Conservation (phyloP, 2,113 vertebrate genomes). For the Carlito syrichta region DNA sequence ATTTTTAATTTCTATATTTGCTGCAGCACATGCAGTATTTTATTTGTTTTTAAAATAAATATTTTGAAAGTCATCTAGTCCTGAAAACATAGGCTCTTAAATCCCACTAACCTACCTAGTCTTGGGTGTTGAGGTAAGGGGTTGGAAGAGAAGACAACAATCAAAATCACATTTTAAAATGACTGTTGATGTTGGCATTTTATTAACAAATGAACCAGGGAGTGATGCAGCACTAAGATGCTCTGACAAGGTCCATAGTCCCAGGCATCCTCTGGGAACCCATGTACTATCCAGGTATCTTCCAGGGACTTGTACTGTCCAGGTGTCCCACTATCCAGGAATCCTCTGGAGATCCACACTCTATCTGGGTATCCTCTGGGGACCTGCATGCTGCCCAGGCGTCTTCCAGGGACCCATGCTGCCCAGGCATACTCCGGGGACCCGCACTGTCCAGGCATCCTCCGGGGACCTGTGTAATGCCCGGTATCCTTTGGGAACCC, state of each 20-base stretch:
- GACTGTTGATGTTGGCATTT: background rate
- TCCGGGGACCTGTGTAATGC: too few relatives aligned
- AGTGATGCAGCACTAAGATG: background rate
- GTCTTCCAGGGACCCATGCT: too few relatives aligned
- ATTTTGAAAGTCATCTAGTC: background rate
- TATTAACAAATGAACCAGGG: background rate
- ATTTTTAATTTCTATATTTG: slow-evolving; percentile 6
- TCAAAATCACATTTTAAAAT: background rate
- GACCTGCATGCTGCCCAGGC: too few relatives aligned
- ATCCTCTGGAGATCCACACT: too few relatives aligned
- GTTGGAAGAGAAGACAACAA: background rate
- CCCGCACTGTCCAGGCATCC: too few relatives aligned
- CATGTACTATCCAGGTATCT: too few relatives aligned
- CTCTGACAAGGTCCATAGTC: background rate
- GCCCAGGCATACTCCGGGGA: background rate
- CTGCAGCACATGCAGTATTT: background rate
- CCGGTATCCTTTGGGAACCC: too few relatives aligned
- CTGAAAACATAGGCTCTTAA: background rate
- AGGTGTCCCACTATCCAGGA: too few relatives aligned
- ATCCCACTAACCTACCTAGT: background rate
- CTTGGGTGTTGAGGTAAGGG: background rate
- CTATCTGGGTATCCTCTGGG: too few relatives aligned
- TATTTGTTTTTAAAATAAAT: background rate
- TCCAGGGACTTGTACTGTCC: too few relatives aligned
- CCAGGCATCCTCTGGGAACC: background rate